Evolutionary conservation across 2,113 vertebrate species (phyloP), one percentile per base, ranked within the genome.

Genomic region (Oxyruncus cristatus): DNA sequence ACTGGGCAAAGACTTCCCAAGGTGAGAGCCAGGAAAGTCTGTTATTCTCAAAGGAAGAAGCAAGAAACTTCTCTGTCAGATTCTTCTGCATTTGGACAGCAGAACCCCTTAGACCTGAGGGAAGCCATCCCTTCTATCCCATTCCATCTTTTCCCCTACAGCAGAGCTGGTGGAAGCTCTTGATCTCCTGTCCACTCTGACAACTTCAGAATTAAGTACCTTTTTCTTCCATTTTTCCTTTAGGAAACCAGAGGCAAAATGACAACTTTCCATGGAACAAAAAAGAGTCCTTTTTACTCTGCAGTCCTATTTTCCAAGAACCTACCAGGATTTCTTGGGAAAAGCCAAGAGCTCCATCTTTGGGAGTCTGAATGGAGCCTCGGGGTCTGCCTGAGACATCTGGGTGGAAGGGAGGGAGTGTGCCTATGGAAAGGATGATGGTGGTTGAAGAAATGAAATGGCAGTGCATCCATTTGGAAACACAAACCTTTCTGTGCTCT

Each of bases 21-120:
- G n/a, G 68, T 35, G 59, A 89, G 92, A 95, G 95, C 92, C 96
- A 94, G 93, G 80, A 91, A 97, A 91, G 49, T 88, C 81, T 87
- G 46, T 23, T 42, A 41, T 16, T 80, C 72, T 58, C 68, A 73
- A 1, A 91, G 75, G 67, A 56, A 88, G 67, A 23, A 55, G 79
- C 49, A 80, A 91, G 44, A 46, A 92, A 24, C 22, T 76, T 20
- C 44, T 82, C 71, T 76, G 79, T 84, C 80, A 53, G 63, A 73
- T 28, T 20, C 79, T 47, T 24, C 53, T 73, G 67, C n/a, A 19
- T 28, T 66, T 77, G 86, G 83, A 27, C 33, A 79, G 81, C 85
- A 76, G 53, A 61, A 18, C 30, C 10, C 26, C 52, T 63, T 2
- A 42, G 62, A 52, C 11, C 72, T 5, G 50, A 24, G 67, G 67